These are phyloP conservation scores for Acyrthosiphon pisum DNA, from an alignment of 1,140 invertebrate species.

Conservation along the genomic window DNA sequence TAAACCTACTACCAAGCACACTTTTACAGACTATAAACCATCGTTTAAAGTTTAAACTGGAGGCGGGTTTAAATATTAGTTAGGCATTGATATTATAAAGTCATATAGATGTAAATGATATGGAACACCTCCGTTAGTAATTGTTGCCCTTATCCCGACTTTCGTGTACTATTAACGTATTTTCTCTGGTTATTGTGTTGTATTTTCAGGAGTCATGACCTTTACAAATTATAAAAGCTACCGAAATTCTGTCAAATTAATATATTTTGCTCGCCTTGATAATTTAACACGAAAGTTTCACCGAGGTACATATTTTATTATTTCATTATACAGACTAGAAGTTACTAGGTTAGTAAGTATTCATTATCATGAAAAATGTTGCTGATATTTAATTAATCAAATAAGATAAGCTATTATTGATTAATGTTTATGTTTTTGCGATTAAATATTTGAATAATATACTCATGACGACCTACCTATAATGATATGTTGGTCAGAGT, in stretches of 20 bases:
- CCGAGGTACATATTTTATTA: not conserved
- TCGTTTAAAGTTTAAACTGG: not conserved
- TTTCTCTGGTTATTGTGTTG: no score
- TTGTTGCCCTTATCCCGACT: not conserved
- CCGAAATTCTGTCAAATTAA: not conserved
- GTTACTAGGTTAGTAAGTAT: not conserved
- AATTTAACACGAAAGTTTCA: not conserved
- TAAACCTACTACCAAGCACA: not conserved
- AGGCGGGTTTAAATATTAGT: not conserved
- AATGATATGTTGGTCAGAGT: not conserved
- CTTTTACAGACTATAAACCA: not conserved
- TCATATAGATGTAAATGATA: not conserved
- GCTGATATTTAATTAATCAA: not conserved
- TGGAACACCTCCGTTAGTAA: not conserved
- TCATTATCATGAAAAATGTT: not conserved
- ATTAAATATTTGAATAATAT: not conserved
- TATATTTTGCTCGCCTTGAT: not conserved
- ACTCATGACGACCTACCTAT: not conserved
- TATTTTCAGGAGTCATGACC: not conserved
- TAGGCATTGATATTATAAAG: not conserved
- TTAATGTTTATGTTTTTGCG: not conserved
- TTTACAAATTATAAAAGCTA: slow-evolving; percentile 16
- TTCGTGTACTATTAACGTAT: not conserved
- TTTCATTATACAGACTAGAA: not conserved
- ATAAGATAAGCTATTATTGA: not conserved